These are phyloP conservation scores for Hycleus cichorii DNA, from an alignment of 1,140 invertebrate genomes.

Conservation along the genomic window DNA sequence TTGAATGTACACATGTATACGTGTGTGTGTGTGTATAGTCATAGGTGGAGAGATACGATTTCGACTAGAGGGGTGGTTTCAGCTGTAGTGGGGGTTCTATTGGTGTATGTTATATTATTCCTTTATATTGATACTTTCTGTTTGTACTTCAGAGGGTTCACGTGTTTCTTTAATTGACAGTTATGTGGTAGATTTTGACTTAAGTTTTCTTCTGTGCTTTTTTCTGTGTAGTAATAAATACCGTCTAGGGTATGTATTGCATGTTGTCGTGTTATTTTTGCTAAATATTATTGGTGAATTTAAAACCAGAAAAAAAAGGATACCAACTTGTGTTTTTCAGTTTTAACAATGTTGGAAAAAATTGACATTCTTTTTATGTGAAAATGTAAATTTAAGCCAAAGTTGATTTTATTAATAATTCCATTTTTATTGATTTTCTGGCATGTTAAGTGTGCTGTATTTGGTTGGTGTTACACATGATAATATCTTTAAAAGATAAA, in stretches of 20 bases:
- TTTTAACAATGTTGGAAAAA: too few species aligned
- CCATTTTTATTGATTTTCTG: too few species aligned
- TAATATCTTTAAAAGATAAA: slow-evolving; percentile 11
- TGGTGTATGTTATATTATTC: slow-evolving; percentile 2
- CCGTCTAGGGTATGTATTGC: slow-evolving; percentile 7
- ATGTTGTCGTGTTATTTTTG: slow-evolving; percentile 1
- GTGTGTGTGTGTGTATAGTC: too few species aligned
- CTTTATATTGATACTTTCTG: slow-evolving; percentile 14
- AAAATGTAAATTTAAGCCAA: too few species aligned
- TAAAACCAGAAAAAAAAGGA: too few species aligned
- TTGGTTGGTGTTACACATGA: slow-evolving; percentile 2
- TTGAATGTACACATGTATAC: slow-evolving; percentile 4
- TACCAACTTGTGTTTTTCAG: too few species aligned
- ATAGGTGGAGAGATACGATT: neutral
- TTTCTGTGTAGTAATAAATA: slow-evolving; percentile 1
- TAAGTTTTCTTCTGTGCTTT: neutral
- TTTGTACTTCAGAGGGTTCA: slow-evolving; percentile 16
- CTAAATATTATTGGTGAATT: too few species aligned
- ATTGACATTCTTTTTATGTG: too few species aligned
- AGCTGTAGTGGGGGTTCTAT: slow-evolving; percentile 19
- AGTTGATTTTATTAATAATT: too few species aligned
- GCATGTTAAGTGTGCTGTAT: neutral
- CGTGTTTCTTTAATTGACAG: slow-evolving; percentile 13
- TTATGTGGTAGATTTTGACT: slow-evolving; percentile 10
- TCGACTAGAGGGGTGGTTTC: slow-evolving; percentile 5